phyloP scores from a whole-genome alignment of 2,113 vertebrate species.

The Hippocampus guttulatus region DNA sequence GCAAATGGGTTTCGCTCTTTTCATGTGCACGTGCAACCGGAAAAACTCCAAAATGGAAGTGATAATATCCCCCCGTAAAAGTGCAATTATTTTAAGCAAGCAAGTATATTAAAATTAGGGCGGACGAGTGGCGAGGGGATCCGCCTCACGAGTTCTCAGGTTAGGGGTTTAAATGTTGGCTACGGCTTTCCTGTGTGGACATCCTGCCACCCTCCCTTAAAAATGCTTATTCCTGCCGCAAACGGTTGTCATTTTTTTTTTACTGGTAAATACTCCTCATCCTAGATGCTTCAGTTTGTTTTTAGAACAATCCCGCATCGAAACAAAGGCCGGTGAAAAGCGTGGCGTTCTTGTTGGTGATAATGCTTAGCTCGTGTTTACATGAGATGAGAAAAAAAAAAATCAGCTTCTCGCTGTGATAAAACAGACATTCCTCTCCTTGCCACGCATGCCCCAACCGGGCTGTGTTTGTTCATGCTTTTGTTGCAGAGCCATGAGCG shows the following conservation, averaged over 20 bases:
- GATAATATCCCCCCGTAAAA: no score
- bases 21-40: neutral
- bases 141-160: no score
- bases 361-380: neutral
- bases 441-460: slow-evolving; percentile 24
- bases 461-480: slow-evolving; percentile 8
- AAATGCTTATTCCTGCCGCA: neutral
- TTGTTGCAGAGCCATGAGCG: neutral
- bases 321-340: neutral
- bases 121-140: no score
- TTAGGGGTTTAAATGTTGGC: no score
- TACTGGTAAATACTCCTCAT: neutral
- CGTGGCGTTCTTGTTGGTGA: neutral
- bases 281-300: neutral
- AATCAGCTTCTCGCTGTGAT: slow-evolving; percentile 13
- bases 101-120: no score
- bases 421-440: slow-evolving; percentile 26
- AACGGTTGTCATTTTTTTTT: neutral
- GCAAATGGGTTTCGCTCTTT: slow-evolving; percentile 12
- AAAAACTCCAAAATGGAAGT: neutral
- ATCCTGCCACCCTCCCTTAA: no score
- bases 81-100: no score
- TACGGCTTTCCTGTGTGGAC: no score
- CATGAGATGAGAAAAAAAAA: neutral
- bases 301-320: neutral